phyloP scores from a whole-genome alignment of 2,797 vertebrate species.

The Rhinogobio ventralis region DNA sequence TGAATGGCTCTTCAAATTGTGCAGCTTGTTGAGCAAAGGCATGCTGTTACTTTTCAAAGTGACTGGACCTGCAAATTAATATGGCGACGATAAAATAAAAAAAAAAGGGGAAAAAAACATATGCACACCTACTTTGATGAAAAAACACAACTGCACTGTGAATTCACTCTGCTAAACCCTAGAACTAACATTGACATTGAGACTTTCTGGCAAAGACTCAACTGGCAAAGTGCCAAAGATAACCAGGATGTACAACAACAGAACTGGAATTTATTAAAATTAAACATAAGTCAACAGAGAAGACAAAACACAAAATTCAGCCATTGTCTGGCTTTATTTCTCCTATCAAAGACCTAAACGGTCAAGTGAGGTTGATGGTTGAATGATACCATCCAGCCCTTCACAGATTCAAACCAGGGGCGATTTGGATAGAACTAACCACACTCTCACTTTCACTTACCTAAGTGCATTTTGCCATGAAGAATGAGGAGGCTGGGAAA shows the following conservation, averaged over 20 bases:
- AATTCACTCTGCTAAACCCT: conserved; percentile 28
- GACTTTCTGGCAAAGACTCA: conserved; percentile 17
- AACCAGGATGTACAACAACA: conserved; percentile 22
- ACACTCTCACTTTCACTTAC: conserved; percentile 26
- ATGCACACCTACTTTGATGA: background rate
- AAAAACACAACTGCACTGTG: background rate
- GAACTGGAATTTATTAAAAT: conserved; percentile 7
- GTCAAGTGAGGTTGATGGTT: background rate
- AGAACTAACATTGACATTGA: conserved; percentile 22
- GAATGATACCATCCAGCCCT: background rate
- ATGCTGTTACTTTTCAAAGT: background rate
- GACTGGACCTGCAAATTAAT: background rate
- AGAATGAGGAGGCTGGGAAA: conserved; percentile 23
- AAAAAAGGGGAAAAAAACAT: background rate
- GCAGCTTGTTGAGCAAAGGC: background rate
- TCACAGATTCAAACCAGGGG: background rate
- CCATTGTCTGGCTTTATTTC: background rate
- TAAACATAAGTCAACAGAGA: background rate
- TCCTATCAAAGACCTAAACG: background rate
- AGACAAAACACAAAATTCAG: background rate
- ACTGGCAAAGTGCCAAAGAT: conserved; percentile 13
- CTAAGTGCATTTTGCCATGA: conserved; percentile 6
- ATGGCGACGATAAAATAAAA: background rate
- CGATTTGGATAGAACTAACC: conserved; percentile 29
- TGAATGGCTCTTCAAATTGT: background rate